Evolutionary conservation across 2,113 vertebrate species (phyloP).

Genomic region (Stomatorhinus ivindoensis): DNA sequence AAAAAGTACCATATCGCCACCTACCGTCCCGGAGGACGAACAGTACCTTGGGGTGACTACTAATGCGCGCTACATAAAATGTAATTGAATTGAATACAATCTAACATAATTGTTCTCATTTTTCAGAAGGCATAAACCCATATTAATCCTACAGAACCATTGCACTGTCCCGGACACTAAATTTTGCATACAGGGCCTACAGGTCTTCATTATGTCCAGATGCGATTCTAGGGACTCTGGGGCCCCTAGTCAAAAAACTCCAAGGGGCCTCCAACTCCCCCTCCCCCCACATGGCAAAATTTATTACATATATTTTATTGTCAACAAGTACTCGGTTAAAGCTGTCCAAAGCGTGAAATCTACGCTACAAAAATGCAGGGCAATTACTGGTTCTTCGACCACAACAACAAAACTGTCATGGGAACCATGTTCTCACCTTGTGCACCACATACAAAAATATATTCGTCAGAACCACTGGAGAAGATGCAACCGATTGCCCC

Average conservation of each 20-base stretch:
- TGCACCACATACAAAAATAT: neutral
- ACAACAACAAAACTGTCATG: neutral
- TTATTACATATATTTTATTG: no score
- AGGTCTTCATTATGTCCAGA: neutral
- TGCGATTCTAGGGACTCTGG: no score
- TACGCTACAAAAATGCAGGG: neutral
- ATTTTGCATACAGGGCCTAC: neutral
- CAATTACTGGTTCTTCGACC: neutral
- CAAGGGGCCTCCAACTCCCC: no score
- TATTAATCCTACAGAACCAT: neutral
- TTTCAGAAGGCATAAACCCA: neutral
- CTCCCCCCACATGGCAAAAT: no score
- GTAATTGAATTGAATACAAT: neutral
- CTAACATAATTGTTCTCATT: neutral
- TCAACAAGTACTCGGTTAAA: neutral
- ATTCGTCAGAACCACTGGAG: neutral
- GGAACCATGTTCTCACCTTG: neutral
- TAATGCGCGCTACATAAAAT: neutral
- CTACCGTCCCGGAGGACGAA: neutral
- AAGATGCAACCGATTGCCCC: neutral
- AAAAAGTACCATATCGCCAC: neutral
- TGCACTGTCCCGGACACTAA: neutral
- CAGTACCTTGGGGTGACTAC: neutral
- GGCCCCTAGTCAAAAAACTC: no score
- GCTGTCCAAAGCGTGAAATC: neutral